Conservation (phyloP, 2,797 vertebrate genomes). For the Crenichthys baileyi region DNA sequence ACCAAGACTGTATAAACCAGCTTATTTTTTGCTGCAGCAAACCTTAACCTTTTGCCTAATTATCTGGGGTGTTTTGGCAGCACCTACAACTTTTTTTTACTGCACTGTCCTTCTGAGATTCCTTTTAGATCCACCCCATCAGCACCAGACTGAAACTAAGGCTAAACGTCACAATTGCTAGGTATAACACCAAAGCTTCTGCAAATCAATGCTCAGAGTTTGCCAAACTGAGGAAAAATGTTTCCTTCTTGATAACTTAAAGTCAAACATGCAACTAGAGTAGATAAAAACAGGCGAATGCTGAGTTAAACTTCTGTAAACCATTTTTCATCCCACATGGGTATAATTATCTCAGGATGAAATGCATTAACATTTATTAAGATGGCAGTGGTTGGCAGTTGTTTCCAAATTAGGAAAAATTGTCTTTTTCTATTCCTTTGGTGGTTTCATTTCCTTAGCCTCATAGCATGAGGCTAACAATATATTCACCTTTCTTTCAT, state of each 20-base stretch:
- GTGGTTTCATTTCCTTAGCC: neutral
- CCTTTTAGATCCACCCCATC: neutral
- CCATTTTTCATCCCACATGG: neutral
- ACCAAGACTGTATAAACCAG: neutral
- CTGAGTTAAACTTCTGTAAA: neutral
- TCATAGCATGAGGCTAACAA: too few species aligned
- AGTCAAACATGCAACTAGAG: neutral
- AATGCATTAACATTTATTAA: neutral
- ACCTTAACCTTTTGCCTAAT: neutral
- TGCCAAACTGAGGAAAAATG: neutral
- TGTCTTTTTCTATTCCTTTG: neutral
- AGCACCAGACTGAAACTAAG: neutral
- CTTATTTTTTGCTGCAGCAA: neutral
- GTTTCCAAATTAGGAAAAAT: neutral
- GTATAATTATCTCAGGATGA: neutral
- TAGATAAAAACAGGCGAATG: neutral
- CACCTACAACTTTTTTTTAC: too few species aligned
- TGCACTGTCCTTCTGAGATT: neutral
- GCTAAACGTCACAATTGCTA: neutral
- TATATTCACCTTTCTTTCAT: neutral
- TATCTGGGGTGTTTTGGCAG: neutral
- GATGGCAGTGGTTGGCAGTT: neutral
- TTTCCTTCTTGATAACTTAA: neutral
- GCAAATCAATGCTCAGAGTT: neutral
- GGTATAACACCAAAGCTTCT: neutral